A percentile compares a stretch with the other conserved stretches of the same genome.
Evolutionary conservation across 2,888 invertebrate species (phyloP).

Genomic region (Xestia ashworthii): DNA sequence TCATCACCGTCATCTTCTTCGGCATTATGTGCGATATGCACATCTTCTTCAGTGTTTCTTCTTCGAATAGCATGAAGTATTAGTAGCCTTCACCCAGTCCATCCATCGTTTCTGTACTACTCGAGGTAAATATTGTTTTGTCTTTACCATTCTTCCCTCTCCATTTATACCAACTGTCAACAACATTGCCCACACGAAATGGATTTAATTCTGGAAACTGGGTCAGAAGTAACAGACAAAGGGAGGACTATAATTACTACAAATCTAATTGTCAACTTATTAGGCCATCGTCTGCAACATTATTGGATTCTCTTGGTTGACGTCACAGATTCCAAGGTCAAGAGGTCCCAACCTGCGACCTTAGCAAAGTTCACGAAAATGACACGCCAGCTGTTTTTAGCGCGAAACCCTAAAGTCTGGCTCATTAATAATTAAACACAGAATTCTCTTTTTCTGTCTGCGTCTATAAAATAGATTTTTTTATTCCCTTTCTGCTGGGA

Average conservation of each 20-base stretch:
- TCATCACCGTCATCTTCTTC: too few species aligned
- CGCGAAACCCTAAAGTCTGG: not conserved
- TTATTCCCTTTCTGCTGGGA: constrained; percentile 10
- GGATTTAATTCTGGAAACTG: not conserved
- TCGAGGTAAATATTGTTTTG: not conserved
- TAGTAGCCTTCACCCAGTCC: not conserved
- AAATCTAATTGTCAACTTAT: constrained; percentile 6
- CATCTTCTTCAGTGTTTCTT: too few species aligned
- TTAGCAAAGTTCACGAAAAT: constrained; percentile 1
- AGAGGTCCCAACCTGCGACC: constrained; percentile 4
- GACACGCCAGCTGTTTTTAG: constrained; percentile 18
- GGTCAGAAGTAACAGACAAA: not conserved
- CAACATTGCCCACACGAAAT: not conserved
- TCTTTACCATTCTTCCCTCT: not conserved
- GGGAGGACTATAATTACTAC: not conserved
- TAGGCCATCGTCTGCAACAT: not conserved
- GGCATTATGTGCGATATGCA: too few species aligned
- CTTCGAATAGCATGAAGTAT: not conserved
- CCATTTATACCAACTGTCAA: not conserved
- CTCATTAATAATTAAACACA: constrained; percentile 37
- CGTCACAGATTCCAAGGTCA: constrained; percentile 20
- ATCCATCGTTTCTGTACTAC: not conserved
- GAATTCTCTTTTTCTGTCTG: constrained; percentile 29
- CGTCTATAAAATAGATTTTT: not conserved
- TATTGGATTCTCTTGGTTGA: constrained; percentile 8